Conservation (phyloP, 2,888 invertebrate species). For the Apodemia zela region DNA sequence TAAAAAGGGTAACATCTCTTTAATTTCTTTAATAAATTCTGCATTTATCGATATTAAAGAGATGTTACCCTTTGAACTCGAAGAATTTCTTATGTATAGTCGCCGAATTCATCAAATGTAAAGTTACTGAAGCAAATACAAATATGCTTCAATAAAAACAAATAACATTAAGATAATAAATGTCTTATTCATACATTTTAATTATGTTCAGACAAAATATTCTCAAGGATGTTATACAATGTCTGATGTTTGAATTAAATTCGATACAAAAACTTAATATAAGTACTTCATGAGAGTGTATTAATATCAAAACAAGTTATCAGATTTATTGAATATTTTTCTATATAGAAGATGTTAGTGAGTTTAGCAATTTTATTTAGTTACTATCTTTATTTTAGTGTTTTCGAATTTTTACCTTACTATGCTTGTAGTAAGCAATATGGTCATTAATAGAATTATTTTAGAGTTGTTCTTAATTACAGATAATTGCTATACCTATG, state of each 20-base stretch:
- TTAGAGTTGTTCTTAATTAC: neutral
- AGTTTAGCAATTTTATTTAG: slow-evolving; percentile 36
- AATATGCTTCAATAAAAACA: too few species aligned
- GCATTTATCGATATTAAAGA: too few species aligned
- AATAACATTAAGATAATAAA: too few species aligned
- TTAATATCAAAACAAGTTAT: slow-evolving; percentile 32
- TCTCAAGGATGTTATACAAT: slow-evolving; percentile 8
- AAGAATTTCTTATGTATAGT: too few species aligned
- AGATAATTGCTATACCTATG: too few species aligned
- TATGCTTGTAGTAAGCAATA: neutral
- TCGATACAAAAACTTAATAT: slow-evolving; percentile 31
- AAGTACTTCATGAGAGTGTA: slow-evolving; percentile 39
- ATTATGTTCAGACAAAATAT: neutral
- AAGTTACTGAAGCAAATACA: too few species aligned
- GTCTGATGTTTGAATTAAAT: neutral
- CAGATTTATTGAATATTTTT: slow-evolving; percentile 29
- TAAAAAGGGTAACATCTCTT: too few species aligned
- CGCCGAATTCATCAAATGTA: too few species aligned
- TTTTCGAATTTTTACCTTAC: slow-evolving; percentile 7
- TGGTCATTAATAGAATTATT: neutral
- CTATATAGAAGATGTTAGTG: slow-evolving; percentile 31
- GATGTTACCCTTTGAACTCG: too few species aligned
- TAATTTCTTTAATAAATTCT: too few species aligned
- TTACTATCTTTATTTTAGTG: slow-evolving; percentile 23
- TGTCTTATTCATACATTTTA: too few species aligned